A percentile compares a stretch with the other conserved stretches of the same genome.
These are phyloP conservation scores for Hepsetus odoe DNA, from an alignment of 2,113 vertebrate genomes.

Conservation along the genomic window DNA sequence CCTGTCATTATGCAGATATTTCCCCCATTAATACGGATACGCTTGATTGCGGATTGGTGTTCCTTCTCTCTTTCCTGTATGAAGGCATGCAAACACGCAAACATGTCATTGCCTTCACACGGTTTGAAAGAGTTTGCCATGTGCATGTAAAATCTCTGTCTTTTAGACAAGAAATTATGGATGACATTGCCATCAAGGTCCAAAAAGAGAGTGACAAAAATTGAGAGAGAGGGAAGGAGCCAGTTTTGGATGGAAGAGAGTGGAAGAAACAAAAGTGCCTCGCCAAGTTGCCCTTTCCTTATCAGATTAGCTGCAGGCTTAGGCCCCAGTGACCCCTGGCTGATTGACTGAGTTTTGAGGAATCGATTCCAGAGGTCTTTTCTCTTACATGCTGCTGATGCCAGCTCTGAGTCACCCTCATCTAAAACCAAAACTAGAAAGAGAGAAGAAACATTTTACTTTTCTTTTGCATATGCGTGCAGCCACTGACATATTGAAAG, in stretches of 20 bases:
- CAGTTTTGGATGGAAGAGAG: slow-evolving; percentile 51
- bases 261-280: slow-evolving; percentile 54
- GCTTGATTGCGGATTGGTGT: background rate
- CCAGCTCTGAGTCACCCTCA: slow-evolving; percentile 9
- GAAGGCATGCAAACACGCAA: background rate
- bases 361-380: slow-evolving; percentile 58
- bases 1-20: slow-evolving; percentile 29
- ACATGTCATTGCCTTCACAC: background rate
- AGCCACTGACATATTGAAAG: too few relatives aligned
- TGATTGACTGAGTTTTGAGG: slow-evolving; percentile 55
- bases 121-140: background rate
- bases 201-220: slow-evolving; percentile 54
- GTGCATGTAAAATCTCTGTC: background rate
- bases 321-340: slow-evolving; percentile 23
- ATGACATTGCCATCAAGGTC: slow-evolving; percentile 23
- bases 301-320: slow-evolving; percentile 50
- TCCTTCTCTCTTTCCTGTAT: background rate
- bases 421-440: too few relatives aligned
- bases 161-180: background rate
- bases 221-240: slow-evolving; percentile 50
- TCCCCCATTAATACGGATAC: background rate
- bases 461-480: too few relatives aligned
- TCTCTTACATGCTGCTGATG: background rate
- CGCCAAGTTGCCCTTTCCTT: slow-evolving; percentile 31
- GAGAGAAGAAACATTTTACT: too few relatives aligned